Evolutionary conservation across 2,888 invertebrate genomes (phyloP), one percentile per base, ranked within the genome.

Genomic region (Scelioninae gen. 1): DNA sequence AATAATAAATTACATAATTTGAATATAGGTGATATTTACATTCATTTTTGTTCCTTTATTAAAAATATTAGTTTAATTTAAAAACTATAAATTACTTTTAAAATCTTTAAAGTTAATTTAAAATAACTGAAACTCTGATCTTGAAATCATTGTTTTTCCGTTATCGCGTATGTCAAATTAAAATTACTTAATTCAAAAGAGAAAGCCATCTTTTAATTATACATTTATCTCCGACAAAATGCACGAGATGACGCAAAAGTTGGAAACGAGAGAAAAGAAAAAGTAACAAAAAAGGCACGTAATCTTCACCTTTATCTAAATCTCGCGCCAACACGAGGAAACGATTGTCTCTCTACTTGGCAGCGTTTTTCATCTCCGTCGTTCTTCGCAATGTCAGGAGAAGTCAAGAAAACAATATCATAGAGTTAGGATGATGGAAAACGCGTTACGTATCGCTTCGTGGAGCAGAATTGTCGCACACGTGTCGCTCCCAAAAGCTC

Each of bases 391-490:
- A n/a, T n/a, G n/a, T n/a, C 45, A 29, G 23, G n/a, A 31, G 29
- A 13, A 60, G 60, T 60, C 62, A 47, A 47, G 62, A 65, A 65
- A 65, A 51, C 65, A 49, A 49, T 63, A 63, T 63, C 63, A 49
- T 16, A n/a, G 15, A 32, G 63, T 47, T 32, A 16, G 49, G 47
- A 65, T 38, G 65, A 65, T 51, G 49, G 49, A 51, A 51, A 65
- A 51, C 65, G 38, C 49, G 65, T 38, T 23, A 38, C 49, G 51
- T 65, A 32, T 65, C 51, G 51, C 32, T n/a, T n/a, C n/a, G n/a
- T n/a, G 47, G 15, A n/a, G 34, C 15, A 63, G 13, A 45, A 45
- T 38, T 11, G 15, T 49, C 49, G 65, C n/a, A n/a, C n/a, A n/a
- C 34, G 38, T 31, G n/a, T 40, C 40, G 40, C 40, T 40, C 40